Evolutionary conservation across 2,113 vertebrate species (phyloP), one percentile per base, ranked within the genome.

Genomic region (Cromileptes altivelis): DNA sequence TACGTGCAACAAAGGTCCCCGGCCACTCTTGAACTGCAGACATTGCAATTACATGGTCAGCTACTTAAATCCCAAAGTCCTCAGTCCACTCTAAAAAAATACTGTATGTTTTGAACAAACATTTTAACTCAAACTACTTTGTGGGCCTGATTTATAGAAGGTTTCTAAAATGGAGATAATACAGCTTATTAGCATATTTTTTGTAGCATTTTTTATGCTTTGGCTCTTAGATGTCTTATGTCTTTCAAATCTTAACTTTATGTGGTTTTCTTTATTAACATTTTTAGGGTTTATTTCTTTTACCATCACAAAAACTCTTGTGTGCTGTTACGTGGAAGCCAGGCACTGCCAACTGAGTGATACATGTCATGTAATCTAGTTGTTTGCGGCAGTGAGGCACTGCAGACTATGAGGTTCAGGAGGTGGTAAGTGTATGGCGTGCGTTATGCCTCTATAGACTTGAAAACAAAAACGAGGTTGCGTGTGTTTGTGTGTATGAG

Each of bases 391-490:
- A 45, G 42, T 40, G 42, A 15, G 53, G 58, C 45, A 47, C 21
- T 58, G n/a, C 30, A 23, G 45, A 52, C 53, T 78, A 53, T 68
- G 27, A 70, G 49, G 70, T 75, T 62, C 33, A 58, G 71, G 71
- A 84, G 80, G 37, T 81, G 63, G 19, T 50, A 70, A 50, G 63
- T 55, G 37, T 74, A 53, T 55, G 42, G 52, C 45, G 25, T 57
- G 37, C n/a, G 61, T 37, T 78, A 60, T 17, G 4, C 21, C n/a
- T 75, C 21, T 37, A 25, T 55, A 67, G 50, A 73, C 52, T 75
- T 50, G 37, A 49, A 75, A 82, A 79, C 30, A 68, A 50, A 78
- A 45, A 55, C 17, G n/a, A 61, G 50, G 23, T 52, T 79, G 62
- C 64, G n/a, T 69, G 56, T 56, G 50, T 30, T 61, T 70, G 27